phyloP scores from a whole-genome alignment of 2,888 invertebrate species.

The Lasiommata megera region DNA sequence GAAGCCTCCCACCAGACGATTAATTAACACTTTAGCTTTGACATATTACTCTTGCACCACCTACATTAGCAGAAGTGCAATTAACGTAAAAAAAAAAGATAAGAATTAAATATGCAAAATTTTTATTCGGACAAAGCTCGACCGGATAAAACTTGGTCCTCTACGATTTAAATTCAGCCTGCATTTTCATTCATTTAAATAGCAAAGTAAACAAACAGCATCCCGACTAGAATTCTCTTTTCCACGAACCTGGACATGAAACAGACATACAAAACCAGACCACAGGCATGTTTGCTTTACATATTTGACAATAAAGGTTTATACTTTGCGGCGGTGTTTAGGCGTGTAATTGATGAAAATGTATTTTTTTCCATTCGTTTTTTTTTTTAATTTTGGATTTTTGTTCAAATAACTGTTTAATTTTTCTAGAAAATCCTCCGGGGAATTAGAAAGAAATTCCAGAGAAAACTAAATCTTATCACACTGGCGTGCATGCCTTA shows the following conservation, averaged over 20 bases:
- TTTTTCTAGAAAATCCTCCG: too few relatives aligned
- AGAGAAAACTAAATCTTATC: too few relatives aligned
- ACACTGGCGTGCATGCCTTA: too few relatives aligned
- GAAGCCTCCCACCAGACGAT: too few relatives aligned
- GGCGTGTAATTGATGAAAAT: neutral
- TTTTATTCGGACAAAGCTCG: conserved; percentile 4
- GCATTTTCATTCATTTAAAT: conserved; percentile 22
- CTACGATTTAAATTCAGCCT: conserved; percentile 17
- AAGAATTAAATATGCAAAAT: conserved; percentile 7
- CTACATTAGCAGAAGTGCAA: neutral
- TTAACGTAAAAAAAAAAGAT: neutral
- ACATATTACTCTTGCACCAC: neutral
- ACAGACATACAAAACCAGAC: conserved; percentile 16
- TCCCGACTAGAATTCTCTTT: conserved; percentile 17
- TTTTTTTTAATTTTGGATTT: too few relatives aligned
- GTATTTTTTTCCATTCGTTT: too few relatives aligned
- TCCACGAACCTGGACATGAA: conserved; percentile 14
- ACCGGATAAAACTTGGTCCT: neutral
- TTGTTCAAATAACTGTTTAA: too few relatives aligned
- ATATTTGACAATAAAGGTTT: conserved; percentile 10
- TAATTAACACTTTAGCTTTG: neutral
- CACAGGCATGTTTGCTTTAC: conserved; percentile 16
- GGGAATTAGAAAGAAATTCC: too few relatives aligned
- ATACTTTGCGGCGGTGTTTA: conserved; percentile 1
- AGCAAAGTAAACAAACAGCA: conserved; percentile 19